Base-by-base conservation (phyloP, 35 echinoderm and acorn worm genomes). In the Amphiura filiformis region DNA sequence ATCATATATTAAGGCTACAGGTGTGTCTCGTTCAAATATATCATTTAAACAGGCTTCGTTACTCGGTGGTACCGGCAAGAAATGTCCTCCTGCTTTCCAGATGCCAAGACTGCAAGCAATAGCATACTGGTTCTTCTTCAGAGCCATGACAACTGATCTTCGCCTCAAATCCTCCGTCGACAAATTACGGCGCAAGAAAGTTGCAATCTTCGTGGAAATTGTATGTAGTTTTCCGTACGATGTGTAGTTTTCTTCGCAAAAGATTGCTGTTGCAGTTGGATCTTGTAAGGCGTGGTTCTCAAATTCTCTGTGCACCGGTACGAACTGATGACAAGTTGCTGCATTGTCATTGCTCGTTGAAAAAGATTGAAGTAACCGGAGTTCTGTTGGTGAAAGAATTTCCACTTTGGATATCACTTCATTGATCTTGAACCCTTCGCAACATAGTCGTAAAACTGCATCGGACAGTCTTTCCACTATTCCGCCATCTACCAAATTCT, bases 31-130 rank as follows among this genome's bases (percentile, higher is more conserved):
- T 39, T 80, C 78, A 11, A 80, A 34, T 36, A 80, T 26, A 80
- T 80, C 78, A 5, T 80, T 80, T 31, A 80, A 36, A 80, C 78
- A 80, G 17, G 30, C 35, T 80, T 80, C 78, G 38, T 80, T 80
- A 80, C 78, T 80, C 78, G 35, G 26, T 35, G 78, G 13, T 12
- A 80, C 34, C 34, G 78, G 78, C 78, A 80, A 32, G 31, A 80
- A 80, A 80, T 80, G 34, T 22, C 78, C 78, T 37, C 78, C 78
- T 22, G 78, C 78, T 80, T 80, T 80, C 78, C 78, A 80, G 13
- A 80, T 80, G 28, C 34, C 78, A 3, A 80, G 78, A 80, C 13
- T 80, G 35, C 13, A 80, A 17, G 78, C 78, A 1, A 80, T 36
- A 36, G 78, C 78, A 36, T 80, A 37, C 15, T 32, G 78, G 78